These are phyloP conservation scores for Marisa cornuarietis DNA, from an alignment of 1,140 invertebrate genomes.

Conservation along the genomic window DNA sequence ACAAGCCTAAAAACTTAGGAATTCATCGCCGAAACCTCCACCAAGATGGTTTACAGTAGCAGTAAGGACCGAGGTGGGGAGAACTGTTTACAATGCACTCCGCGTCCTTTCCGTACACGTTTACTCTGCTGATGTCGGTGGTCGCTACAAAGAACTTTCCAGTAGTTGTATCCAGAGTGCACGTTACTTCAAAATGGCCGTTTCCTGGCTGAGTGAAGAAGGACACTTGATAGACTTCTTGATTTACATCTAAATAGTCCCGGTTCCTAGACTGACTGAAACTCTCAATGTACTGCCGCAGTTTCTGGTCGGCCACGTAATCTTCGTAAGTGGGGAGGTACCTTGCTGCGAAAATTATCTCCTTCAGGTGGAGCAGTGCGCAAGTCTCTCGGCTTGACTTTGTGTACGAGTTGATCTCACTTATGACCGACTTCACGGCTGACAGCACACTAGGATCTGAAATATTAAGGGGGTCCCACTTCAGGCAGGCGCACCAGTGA, in stretches of 20 bases:
- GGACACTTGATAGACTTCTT: conserved; percentile 67
- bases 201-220: conserved; percentile 78
- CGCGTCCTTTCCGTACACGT: conserved; percentile 82
- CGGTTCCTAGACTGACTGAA: conserved; percentile 68
- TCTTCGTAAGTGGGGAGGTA: not conserved
- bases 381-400: not conserved
- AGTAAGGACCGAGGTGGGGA: conserved; percentile 54
- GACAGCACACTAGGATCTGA: not conserved
- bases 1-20: no score
- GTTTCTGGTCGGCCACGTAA: not conserved
- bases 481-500: conserved; percentile 93
- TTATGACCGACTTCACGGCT: conserved; percentile 1
- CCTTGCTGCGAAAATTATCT: not conserved
- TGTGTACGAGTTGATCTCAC: conserved; percentile 15
- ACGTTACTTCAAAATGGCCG: conserved; percentile 79
- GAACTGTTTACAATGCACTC: conserved; percentile 73
- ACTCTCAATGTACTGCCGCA: conserved; percentile 66
- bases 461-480: conserved; percentile 71
- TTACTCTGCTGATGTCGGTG: conserved; percentile 85
- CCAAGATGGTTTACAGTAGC: conserved; percentile 34
- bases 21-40: no score
- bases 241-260: conserved; percentile 63
- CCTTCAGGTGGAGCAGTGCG: not conserved
- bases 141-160: conserved; percentile 75
- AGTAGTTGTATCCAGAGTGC: conserved; percentile 73